Percentiles rank a stretch among this genome's conserved stretches.
These are phyloP conservation scores for Astyanax mexicanus DNA, from an alignment of 2,797 vertebrate species.

Conservation along the genomic window DNA sequence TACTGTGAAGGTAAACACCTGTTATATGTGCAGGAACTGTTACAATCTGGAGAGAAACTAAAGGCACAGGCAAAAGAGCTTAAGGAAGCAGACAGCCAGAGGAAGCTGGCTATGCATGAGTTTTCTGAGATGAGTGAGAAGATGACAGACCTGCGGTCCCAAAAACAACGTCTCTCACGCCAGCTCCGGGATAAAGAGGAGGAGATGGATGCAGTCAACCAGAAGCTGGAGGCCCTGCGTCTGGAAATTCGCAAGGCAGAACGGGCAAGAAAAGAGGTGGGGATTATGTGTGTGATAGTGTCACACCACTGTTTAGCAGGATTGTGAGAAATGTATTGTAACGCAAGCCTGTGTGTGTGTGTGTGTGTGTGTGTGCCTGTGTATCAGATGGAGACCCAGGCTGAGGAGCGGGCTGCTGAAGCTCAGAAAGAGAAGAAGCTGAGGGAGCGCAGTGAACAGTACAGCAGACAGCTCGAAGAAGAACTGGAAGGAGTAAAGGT, in stretches of 20 bases:
- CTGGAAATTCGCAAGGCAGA: slow-evolving; percentile 96
- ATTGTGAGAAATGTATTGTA: slow-evolving; percentile 5
- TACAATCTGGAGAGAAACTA: slow-evolving; percentile 71
- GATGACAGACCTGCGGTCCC: slow-evolving; percentile 92
- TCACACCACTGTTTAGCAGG: background rate
- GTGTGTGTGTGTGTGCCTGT: slow-evolving; percentile 40
- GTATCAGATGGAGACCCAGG: slow-evolving; percentile 88
- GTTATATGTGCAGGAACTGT: slow-evolving; percentile 64
- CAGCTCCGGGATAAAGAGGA: slow-evolving; percentile 99
- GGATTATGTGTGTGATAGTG: slow-evolving; percentile 55
- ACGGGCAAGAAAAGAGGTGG: slow-evolving; percentile 95
- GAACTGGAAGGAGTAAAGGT: slow-evolving; percentile 95
- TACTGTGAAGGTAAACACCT: background rate
- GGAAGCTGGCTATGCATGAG: slow-evolving; percentile 96
- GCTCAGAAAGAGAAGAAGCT: slow-evolving; percentile 95
- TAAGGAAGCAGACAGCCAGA: slow-evolving; percentile 97
- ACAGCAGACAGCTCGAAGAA: slow-evolving; percentile 92
- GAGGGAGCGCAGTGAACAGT: slow-evolving; percentile 93
- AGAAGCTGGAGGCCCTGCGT: slow-evolving; percentile 92
- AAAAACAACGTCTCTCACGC: slow-evolving; percentile 93
- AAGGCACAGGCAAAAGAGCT: slow-evolving; percentile 94
- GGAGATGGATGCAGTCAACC: slow-evolving; percentile 91
- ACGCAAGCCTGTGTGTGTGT: slow-evolving; percentile 24
- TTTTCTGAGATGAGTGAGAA: slow-evolving; percentile 96
- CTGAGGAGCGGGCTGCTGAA: slow-evolving; percentile 89